These are phyloP conservation scores for Spinus pinus DNA, from an alignment of 2,797 vertebrate genomes.

Conservation along the genomic window DNA sequence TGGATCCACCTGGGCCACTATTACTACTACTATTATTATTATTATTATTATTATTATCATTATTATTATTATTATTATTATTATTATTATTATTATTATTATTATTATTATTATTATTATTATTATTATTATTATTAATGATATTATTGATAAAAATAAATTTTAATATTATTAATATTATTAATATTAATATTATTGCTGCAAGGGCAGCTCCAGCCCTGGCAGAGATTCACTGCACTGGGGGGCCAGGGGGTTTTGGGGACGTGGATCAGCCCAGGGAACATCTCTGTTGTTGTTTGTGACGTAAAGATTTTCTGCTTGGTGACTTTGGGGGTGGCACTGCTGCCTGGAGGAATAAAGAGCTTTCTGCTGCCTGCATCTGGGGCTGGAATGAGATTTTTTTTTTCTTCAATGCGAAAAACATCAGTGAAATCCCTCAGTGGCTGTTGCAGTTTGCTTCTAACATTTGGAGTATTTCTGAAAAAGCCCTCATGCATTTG, in stretches of 20 bases:
- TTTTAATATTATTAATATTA: too few species aligned
- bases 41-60: too few species aligned
- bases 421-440: neutral
- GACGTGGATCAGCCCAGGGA: neutral
- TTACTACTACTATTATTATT: neutral
- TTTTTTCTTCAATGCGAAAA: neutral
- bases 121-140: too few species aligned
- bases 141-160: too few species aligned
- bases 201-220: neutral
- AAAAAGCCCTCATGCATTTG: neutral
- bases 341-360: neutral
- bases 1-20: neutral
- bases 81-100: too few species aligned
- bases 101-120: too few species aligned
- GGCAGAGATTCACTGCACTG: fast-evolving
- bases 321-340: neutral
- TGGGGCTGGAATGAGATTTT: neutral
- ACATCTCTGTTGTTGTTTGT: neutral
- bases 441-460: slow-evolving; percentile 17
- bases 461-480: neutral
- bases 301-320: neutral
- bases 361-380: slow-evolving; percentile 1
- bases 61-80: too few species aligned
- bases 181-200: neutral
- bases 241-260: neutral